These are phyloP conservation scores for Anolis carolinensis DNA, from an alignment of 2,113 vertebrate genomes.

Conservation along the genomic window DNA sequence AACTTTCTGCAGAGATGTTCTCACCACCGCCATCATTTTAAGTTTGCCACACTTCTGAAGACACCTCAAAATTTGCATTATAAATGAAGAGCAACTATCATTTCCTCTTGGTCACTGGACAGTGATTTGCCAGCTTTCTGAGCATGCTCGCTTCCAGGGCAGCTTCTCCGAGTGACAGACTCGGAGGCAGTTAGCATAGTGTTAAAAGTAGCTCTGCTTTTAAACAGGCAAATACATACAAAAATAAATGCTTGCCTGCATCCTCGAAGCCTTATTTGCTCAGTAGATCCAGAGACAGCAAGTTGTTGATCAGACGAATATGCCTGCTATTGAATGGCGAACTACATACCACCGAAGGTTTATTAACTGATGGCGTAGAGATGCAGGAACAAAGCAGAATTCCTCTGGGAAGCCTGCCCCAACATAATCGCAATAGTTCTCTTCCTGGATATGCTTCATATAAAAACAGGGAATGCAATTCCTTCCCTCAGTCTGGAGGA, in stretches of 20 bases:
- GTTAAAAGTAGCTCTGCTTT: constrained; percentile 72
- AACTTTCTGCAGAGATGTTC: constrained; percentile 99
- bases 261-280: constrained; percentile 43
- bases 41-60: constrained; percentile 95
- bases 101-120: constrained; percentile 85
- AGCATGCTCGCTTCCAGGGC: constrained; percentile 83
- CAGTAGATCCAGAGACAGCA: constrained; percentile 59
- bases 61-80: constrained; percentile 95
- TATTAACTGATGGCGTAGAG: constrained; percentile 75
- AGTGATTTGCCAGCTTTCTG: constrained; percentile 84
- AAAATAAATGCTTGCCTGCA: constrained; percentile 55
- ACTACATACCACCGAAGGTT: constrained; percentile 64
- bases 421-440: constrained; percentile 55
- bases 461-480: constrained; percentile 59
- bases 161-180: constrained; percentile 72
- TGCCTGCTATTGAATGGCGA: constrained; percentile 55
- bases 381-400: constrained; percentile 68
- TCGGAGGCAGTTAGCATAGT: constrained; percentile 68
- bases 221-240: constrained; percentile 44
- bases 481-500: constrained; percentile 62
- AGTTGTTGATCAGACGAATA: constrained; percentile 65
- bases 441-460: constrained; percentile 61
- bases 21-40: constrained; percentile 99
- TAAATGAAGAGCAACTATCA: constrained; percentile 88
- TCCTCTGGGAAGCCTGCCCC: constrained; percentile 68